These are phyloP conservation scores for Sylvilagus floridanus DNA, from an alignment of 2,797 vertebrate species.

Conservation along the genomic window DNA sequence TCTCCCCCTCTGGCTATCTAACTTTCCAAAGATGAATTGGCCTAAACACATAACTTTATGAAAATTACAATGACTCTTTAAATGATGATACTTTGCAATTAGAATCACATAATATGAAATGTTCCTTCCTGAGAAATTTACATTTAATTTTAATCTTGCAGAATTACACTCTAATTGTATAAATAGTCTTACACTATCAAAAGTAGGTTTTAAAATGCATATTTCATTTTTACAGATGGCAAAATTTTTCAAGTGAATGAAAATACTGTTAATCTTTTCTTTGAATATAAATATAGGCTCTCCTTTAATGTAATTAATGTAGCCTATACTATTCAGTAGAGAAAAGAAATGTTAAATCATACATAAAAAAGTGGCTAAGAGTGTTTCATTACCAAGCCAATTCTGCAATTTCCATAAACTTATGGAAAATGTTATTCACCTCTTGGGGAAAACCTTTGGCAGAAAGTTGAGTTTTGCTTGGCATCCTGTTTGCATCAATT, in stretches of 20 bases:
- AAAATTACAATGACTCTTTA: slow-evolving; percentile 81
- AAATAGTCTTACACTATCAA: slow-evolving; percentile 81
- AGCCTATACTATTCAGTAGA: slow-evolving; percentile 85
- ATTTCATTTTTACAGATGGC: slow-evolving; percentile 84
- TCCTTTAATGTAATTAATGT: slow-evolving; percentile 87
- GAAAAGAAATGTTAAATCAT: slow-evolving; percentile 86
- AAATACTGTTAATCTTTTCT: slow-evolving; percentile 86
- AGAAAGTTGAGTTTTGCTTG: slow-evolving; percentile 86
- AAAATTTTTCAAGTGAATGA: slow-evolving; percentile 84
- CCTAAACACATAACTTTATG: slow-evolving; percentile 59
- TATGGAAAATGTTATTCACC: slow-evolving; percentile 87
- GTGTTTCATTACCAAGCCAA: slow-evolving; percentile 88
- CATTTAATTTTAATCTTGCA: slow-evolving; percentile 83
- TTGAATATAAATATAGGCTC: slow-evolving; percentile 86
- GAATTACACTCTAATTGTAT: slow-evolving; percentile 82
- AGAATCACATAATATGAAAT: slow-evolving; percentile 63
- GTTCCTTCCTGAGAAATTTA: slow-evolving; percentile 73
- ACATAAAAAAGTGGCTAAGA: slow-evolving; percentile 85
- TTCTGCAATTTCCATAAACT: slow-evolving; percentile 86
- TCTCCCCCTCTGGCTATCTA: not conserved
- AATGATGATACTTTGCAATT: slow-evolving; percentile 82
- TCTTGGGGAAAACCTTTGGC: slow-evolving; percentile 87
- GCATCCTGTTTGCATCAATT: slow-evolving; percentile 83
- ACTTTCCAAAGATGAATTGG: slow-evolving; percentile 53
- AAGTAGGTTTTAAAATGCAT: slow-evolving; percentile 85